A percentile compares a stretch with the other conserved stretches of the same genome.
These are phyloP conservation scores for Pinctada fucata DNA, from an alignment of 2,888 invertebrate genomes.

Conservation along the genomic window DNA sequence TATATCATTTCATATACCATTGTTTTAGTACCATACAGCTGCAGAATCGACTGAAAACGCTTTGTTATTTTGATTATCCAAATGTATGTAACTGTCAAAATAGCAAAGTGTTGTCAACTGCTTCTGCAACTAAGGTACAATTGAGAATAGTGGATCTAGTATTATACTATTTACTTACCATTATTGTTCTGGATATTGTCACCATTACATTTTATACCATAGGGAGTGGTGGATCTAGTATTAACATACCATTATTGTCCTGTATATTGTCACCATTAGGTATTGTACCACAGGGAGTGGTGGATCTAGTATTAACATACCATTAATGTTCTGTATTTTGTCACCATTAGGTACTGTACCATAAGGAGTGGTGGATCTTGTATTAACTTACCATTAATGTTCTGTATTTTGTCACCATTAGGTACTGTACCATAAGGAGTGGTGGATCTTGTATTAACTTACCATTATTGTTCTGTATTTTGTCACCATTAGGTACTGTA, in stretches of 20 bases:
- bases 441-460: not conserved
- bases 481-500: not conserved
- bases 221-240: too few relatives aligned
- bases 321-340: too few relatives aligned
- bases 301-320: too few relatives aligned
- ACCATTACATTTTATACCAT: not conserved
- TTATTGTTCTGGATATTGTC: not conserved
- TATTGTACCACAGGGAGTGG: too few relatives aligned
- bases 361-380: constrained; percentile 40
- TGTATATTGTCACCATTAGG: not conserved
- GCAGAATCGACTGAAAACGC: too few relatives aligned
- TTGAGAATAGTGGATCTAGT: too few relatives aligned
- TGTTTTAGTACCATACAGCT: too few relatives aligned
- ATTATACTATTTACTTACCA: not conserved
- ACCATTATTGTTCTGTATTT: not conserved
- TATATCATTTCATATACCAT: too few relatives aligned
- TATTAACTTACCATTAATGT: not conserved
- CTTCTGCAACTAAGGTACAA: too few relatives aligned
- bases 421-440: not conserved
- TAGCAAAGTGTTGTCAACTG: too few relatives aligned
- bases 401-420: not conserved
- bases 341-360: constrained; percentile 55
- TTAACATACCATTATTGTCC: not conserved
- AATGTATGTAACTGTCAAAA: too few relatives aligned
- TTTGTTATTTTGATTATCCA: too few relatives aligned